Conservation (phyloP, 23 tunicate species). For the Halocynthia aurantium region DNA sequence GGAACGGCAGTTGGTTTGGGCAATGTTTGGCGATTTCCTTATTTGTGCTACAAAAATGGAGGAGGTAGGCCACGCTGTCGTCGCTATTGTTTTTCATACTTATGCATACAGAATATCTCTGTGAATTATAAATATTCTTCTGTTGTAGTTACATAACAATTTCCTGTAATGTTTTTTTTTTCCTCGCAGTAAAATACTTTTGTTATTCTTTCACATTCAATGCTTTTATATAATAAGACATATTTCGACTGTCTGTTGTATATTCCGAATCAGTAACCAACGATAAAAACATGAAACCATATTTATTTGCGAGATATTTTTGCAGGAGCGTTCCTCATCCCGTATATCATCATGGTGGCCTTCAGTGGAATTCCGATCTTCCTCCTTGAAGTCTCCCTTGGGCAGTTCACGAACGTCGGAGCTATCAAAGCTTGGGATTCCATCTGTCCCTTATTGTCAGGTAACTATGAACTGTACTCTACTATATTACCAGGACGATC, state of each 20-base stretch:
- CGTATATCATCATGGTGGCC: constrained; percentile 81
- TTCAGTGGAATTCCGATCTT: constrained; percentile 96
- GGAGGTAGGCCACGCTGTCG: constrained; percentile 51
- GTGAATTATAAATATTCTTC: neutral
- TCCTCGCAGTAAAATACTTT: no score
- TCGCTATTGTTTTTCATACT: neutral
- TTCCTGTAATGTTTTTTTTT: no score
- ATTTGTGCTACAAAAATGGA: constrained; percentile 90
- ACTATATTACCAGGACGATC: neutral
- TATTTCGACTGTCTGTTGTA: neutral
- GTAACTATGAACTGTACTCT: constrained; percentile 19
- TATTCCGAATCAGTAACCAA: neutral
- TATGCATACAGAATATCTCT: neutral
- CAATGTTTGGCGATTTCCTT: constrained; percentile 96
- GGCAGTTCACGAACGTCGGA: constrained; percentile 88
- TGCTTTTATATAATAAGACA: no score
- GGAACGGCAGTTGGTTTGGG: constrained; percentile 94
- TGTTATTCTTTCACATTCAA: no score
- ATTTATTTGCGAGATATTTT: neutral
- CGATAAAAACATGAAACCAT: neutral
- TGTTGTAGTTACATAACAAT: no score
- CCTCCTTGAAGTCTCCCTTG: constrained; percentile 91
- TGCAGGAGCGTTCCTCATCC: constrained; percentile 93
- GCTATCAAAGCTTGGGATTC: constrained; percentile 85
- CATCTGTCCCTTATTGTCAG: constrained; percentile 86